Evolutionary conservation across 2,797 vertebrate species (phyloP).

Genomic region (Chelidonichthys spinosus): DNA sequence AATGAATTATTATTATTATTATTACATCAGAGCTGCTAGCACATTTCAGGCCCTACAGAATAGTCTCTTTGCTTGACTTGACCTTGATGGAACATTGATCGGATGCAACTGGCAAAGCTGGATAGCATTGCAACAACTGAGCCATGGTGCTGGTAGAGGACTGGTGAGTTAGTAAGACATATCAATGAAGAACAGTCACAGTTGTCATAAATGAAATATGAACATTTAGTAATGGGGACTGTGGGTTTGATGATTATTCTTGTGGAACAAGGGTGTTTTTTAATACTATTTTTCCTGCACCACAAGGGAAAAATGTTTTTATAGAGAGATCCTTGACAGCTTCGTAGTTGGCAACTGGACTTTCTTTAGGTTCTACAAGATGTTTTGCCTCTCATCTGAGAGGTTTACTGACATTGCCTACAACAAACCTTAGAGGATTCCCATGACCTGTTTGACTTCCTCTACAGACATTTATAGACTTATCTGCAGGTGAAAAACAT

Average conservation of each 20-base stretch:
- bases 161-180: not conserved
- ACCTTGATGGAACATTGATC: not conserved
- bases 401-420: too few relatives aligned
- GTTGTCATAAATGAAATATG: not conserved
- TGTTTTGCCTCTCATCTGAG: too few relatives aligned
- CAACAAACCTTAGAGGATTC: too few relatives aligned
- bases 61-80: not conserved
- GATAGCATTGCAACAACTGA: not conserved
- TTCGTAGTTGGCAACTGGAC: too few relatives aligned
- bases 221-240: not conserved
- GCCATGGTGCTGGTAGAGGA: not conserved
- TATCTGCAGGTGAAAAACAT: not conserved
- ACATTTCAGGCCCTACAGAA: not conserved
- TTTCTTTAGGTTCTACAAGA: too few relatives aligned
- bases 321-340: not conserved
- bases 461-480: not conserved
- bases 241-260: not conserved
- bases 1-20: too few relatives aligned
- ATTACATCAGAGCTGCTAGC: not conserved
- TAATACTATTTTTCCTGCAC: not conserved
- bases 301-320: not conserved
- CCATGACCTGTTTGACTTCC: too few relatives aligned
- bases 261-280: too few relatives aligned
- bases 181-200: not conserved
- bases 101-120: constrained; percentile 3